Percentiles rank a stretch among this genome's conserved stretches.
Conservation (phyloP, 2,888 invertebrate species). For the Agonum fuliginosum region DNA sequence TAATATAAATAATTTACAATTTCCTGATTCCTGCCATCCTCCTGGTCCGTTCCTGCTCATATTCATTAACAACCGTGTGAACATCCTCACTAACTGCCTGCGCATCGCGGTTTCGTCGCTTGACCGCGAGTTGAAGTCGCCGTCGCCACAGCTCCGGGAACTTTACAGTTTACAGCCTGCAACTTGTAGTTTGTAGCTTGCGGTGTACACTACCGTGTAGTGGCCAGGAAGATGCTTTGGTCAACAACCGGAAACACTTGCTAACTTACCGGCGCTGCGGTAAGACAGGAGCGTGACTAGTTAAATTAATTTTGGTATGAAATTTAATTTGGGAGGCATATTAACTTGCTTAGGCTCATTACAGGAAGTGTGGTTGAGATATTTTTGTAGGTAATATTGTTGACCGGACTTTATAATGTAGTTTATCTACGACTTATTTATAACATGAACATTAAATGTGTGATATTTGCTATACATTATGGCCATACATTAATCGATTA, state of each 20-base stretch:
- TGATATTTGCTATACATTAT: no score
- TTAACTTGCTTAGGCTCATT: neutral
- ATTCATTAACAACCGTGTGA: constrained; percentile 33
- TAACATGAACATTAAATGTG: neutral
- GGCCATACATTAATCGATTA: no score
- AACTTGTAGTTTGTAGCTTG: neutral
- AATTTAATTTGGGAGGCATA: neutral
- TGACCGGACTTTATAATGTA: neutral
- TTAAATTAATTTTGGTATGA: neutral
- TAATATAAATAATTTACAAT: neutral
- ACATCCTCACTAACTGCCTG: constrained; percentile 18
- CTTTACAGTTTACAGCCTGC: no score
- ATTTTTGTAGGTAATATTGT: neutral
- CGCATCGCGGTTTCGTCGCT: constrained; percentile 7
- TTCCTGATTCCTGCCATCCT: neutral
- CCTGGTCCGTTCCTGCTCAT: neutral
- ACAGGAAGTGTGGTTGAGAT: constrained; percentile 1
- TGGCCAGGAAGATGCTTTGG: constrained; percentile 18
- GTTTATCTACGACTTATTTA: neutral
- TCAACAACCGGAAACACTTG: constrained; percentile 42
- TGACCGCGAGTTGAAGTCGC: constrained; percentile 32
- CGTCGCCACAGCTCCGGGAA: no score
- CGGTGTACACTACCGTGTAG: neutral
- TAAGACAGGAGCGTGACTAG: neutral
- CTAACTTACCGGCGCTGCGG: neutral